Conservation (phyloP, 2,113 vertebrate genomes). For the Eclectus roratus region DNA sequence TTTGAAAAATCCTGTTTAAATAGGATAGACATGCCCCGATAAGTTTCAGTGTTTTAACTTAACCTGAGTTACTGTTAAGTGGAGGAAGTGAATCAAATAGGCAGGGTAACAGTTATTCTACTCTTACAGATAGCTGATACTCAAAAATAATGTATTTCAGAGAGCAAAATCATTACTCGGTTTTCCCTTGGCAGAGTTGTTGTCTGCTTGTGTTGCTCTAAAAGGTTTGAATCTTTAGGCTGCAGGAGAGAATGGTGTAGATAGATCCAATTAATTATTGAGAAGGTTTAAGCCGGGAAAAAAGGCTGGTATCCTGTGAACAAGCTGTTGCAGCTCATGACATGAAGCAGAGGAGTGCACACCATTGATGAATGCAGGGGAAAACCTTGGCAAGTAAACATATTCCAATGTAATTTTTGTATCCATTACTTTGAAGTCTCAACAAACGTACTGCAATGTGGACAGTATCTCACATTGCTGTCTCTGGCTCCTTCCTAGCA, state of each 20-base stretch:
- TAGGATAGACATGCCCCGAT: not conserved
- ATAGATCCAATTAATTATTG: not conserved
- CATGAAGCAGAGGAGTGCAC: accelerated
- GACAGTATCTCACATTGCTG: not conserved
- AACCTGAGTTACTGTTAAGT: not conserved
- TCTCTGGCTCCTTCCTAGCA: not conserved
- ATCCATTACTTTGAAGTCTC: not conserved
- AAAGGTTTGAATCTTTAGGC: not conserved
- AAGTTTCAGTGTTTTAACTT: not conserved
- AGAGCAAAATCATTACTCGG: not conserved
- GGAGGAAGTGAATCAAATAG: not conserved
- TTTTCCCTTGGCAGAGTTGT: not conserved
- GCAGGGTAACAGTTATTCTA: not conserved
- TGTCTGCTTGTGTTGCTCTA: not conserved
- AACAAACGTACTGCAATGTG: accelerated
- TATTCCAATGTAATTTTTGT: not conserved
- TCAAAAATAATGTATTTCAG: not conserved
- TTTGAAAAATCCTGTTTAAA: not conserved
- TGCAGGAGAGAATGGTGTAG: not conserved
- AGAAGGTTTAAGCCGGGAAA: not conserved
- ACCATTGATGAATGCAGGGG: not conserved
- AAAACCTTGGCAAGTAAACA: not conserved
- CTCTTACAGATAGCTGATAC: not conserved
- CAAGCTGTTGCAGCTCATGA: not conserved
- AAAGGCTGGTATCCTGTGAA: not conserved